These are phyloP conservation scores for Hirundo rustica DNA, from an alignment of 2,797 vertebrate genomes.

Conservation along the genomic window DNA sequence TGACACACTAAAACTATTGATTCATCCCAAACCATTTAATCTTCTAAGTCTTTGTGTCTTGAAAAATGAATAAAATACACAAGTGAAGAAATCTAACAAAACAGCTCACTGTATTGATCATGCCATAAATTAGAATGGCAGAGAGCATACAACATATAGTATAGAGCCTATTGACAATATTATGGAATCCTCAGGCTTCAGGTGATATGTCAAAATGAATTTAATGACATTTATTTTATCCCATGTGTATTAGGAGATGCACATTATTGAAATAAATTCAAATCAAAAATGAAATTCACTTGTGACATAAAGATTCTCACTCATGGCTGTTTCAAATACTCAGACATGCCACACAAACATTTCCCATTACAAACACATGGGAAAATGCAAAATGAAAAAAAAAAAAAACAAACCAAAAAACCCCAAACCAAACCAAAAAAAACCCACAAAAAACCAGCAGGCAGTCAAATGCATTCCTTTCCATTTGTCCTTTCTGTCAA, in stretches of 20 bases:
- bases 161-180: neutral
- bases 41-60: neutral
- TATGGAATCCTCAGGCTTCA: neutral
- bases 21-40: neutral
- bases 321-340: neutral
- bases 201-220: neutral
- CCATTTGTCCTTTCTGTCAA: neutral
- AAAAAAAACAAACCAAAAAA: no score
- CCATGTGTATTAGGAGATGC: neutral
- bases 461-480: neutral
- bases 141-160: neutral
- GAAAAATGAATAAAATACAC: neutral
- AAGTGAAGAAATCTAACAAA: neutral
- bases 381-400: neutral
- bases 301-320: neutral
- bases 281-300: neutral
- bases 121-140: neutral
- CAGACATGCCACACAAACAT: neutral
- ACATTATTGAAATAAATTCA: neutral
- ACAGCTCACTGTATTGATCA: neutral
- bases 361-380: neutral
- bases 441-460: neutral
- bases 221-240: neutral
- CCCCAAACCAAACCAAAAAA: no score
- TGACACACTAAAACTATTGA: neutral